Base-by-base conservation (phyloP, 2,113 vertebrate species). In the Peucedramus taeniatus region DNA sequence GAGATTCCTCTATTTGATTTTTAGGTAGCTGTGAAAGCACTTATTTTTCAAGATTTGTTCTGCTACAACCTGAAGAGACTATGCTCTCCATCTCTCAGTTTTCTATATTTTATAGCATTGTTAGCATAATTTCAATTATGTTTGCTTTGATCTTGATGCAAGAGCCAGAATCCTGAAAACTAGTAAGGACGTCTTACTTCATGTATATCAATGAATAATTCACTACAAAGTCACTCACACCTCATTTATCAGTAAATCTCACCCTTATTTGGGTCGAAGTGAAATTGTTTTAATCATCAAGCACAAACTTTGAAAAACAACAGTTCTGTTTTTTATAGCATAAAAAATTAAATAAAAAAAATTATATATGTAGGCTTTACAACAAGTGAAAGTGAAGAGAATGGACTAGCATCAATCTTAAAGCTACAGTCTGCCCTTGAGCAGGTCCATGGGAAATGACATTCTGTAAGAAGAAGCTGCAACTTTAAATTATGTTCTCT, bases 141-240 rank as follows among this genome's bases (percentile, higher is more conserved):
- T 61, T 93, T 92, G 24, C 76, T 96, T 94, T 96, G 89, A 96
- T 97, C 86, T 87, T 69, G 40, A 82, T 76, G 61, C 66, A 93
- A 80, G 15, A 94, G 33, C 11, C 42, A 84, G 72, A 90, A 84
- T 93, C 64, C 50, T 85, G 74, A 82, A 78, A 94, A 95, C 49
- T 49, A 79, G 27, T 76, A 83, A 84, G 24, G 49, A 82, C 0
- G 2, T 84, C 40, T 86, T 78, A 69, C 31, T 92, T 87, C n/a
- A 15, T 61, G 44, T 83, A 35, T 65, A n/a, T 27, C 8, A 15
- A 93, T 91, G 23, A 95, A 93, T 69, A 84, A 89, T 94, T 93
- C 74, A 94, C 18, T 70, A 37, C 7, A 23, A 57, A 96, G 35
- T 63, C 70, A 91, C 19, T 75, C 65, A 65, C 8, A 78, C 21